Evolutionary conservation across 2,797 vertebrate genomes (phyloP).

Genomic region (Tarsius wallacei): DNA sequence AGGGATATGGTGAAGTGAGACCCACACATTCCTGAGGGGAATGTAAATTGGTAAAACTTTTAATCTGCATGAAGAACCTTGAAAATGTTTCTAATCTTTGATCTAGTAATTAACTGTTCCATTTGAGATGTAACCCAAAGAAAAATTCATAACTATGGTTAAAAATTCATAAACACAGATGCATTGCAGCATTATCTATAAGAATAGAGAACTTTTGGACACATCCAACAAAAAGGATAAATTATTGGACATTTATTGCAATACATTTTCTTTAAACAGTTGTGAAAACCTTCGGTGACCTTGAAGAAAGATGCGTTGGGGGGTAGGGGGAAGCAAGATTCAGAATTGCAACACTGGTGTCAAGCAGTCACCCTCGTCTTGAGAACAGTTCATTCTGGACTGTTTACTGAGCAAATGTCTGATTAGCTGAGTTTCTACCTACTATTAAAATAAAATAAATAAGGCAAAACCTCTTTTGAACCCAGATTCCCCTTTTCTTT

Average conservation of each 20-base stretch:
- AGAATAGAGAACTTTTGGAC: not conserved
- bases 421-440: not conserved
- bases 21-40: not conserved
- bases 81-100: not conserved
- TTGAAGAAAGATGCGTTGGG: not conserved
- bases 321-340: not conserved
- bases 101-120: conserved; percentile 38
- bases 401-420: not conserved
- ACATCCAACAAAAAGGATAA: not conserved
- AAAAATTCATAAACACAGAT: not conserved
- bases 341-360: not conserved
- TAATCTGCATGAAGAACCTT: conserved; percentile 39
- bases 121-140: not conserved
- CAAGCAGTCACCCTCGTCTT: not conserved
- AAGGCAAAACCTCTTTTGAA: not conserved
- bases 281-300: not conserved
- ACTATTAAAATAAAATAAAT: conserved; percentile 22
- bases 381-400: not conserved
- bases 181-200: not conserved
- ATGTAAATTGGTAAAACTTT: conserved; percentile 1
- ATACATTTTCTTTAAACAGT: not conserved
- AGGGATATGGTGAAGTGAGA: not conserved
- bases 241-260: conserved; percentile 4
- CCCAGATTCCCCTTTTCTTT: not conserved
- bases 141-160: not conserved